These are phyloP conservation scores for Epicampocera succincta DNA, from an alignment of 2,888 invertebrate genomes.

Conservation along the genomic window DNA sequence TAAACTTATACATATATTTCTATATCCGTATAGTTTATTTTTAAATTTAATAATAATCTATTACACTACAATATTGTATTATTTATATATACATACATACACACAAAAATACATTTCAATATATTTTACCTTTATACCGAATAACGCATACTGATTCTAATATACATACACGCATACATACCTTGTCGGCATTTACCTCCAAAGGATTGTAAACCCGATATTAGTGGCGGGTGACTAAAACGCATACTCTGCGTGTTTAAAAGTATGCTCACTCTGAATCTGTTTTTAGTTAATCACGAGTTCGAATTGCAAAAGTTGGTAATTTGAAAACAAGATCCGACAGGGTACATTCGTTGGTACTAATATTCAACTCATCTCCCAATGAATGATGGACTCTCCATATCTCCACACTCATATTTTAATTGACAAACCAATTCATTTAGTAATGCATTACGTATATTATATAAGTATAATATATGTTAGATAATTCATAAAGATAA, in stretches of 20 bases:
- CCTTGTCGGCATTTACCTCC: too few species aligned
- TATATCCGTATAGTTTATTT: conserved; percentile 67
- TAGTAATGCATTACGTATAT: conserved; percentile 66
- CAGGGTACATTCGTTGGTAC: background rate
- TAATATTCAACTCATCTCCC: conserved; percentile 12
- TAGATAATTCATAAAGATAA: conserved; percentile 56
- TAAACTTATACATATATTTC: conserved; percentile 69
- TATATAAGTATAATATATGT: too few species aligned
- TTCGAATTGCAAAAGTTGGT: too few species aligned
- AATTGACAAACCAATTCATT: conserved; percentile 44
- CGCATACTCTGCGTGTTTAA: too few species aligned
- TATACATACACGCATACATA: conserved; percentile 6
- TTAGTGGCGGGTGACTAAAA: too few species aligned
- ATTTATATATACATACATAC: conserved; percentile 21
- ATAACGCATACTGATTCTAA: conserved; percentile 8
- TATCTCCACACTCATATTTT: conserved; percentile 16
- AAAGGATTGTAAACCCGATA: too few species aligned
- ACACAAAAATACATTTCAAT: conserved; percentile 20
- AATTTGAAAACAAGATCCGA: too few species aligned
- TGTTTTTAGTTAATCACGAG: too few species aligned
- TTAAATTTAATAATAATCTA: conserved; percentile 70
- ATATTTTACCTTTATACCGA: conserved; percentile 11
- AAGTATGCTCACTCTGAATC: too few species aligned
- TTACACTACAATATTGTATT: conserved; percentile 35
- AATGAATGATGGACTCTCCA: background rate